Conservation (phyloP, 2,888 invertebrate genomes). For the Sisyra terminalis region DNA sequence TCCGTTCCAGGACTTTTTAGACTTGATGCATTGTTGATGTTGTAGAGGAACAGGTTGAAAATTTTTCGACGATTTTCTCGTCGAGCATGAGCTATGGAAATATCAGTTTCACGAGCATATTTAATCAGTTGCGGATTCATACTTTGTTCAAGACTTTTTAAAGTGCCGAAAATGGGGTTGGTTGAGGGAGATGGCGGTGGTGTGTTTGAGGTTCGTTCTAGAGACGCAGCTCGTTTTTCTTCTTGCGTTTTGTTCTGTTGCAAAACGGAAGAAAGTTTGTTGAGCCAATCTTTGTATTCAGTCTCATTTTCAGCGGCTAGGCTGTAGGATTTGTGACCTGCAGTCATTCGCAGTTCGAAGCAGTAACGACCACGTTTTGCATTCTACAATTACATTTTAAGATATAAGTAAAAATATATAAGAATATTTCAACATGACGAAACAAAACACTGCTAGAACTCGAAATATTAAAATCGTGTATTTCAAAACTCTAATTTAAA, state of each 20-base stretch:
- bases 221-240: constrained; percentile 50
- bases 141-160: constrained; percentile 78
- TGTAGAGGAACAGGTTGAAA: constrained; percentile 45
- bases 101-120: constrained; percentile 81
- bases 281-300: constrained; percentile 72
- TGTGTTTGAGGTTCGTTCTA: constrained; percentile 38
- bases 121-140: constrained; percentile 84
- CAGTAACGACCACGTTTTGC: constrained; percentile 69
- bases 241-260: constrained; percentile 70
- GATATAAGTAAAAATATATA: not conserved
- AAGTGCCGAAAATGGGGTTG: constrained; percentile 56
- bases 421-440: too few species aligned
- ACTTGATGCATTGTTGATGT: not conserved
- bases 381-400: constrained; percentile 36
- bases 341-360: constrained; percentile 76
- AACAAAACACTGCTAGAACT: too few species aligned
- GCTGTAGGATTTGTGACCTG: constrained; percentile 71
- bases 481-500: too few species aligned
- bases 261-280: constrained; percentile 64
- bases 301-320: constrained; percentile 75
- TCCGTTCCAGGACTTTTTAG: too few species aligned
- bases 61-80: constrained; percentile 65
- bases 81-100: constrained; percentile 64
- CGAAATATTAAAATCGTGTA: too few species aligned
- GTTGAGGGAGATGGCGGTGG: constrained; percentile 43